Percentiles rank a stretch among this genome's conserved stretches.
Evolutionary conservation across 2,113 vertebrate species (phyloP).

Genomic region (Ictalurus furcatus): DNA sequence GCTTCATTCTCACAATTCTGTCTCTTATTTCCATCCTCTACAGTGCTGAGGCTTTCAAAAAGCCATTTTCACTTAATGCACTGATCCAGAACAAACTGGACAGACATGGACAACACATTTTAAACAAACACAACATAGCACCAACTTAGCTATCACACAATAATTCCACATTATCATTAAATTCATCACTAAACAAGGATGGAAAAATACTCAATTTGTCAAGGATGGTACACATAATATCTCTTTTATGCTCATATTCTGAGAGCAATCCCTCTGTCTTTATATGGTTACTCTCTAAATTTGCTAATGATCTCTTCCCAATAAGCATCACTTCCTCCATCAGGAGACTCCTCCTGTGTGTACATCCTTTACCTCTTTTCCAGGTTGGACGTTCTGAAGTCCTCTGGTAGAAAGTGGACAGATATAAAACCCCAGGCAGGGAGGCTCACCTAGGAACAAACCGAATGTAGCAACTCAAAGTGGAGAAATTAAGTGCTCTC

Average conservation of each 20-base stretch:
- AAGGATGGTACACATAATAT: neutral
- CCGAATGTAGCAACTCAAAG: slow-evolving; percentile 52
- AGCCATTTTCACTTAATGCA: slow-evolving; percentile 30
- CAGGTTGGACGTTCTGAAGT: slow-evolving; percentile 46
- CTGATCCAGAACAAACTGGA: slow-evolving; percentile 10
- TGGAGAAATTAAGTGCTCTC: slow-evolving; percentile 27
- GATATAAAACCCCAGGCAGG: slow-evolving; percentile 47
- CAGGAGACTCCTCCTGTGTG: slow-evolving; percentile 26
- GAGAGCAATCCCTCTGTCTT: neutral
- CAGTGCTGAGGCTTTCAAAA: slow-evolving; percentile 22
- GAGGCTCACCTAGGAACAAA: slow-evolving; percentile 55
- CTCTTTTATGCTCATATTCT: neutral
- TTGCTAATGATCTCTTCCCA: neutral
- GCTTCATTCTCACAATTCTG: slow-evolving; percentile 49
- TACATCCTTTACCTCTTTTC: slow-evolving; percentile 53
- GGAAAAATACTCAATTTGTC: neutral
- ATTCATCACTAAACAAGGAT: neutral
- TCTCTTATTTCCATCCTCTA: slow-evolving; percentile 37
- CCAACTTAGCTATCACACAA: neutral
- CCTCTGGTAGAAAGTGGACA: slow-evolving; percentile 50
- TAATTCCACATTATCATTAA: neutral
- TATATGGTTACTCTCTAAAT: neutral
- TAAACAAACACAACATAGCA: neutral
- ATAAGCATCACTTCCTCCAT: neutral
- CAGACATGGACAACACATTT: neutral